These are phyloP conservation scores for Eupithecia inturbata DNA, from an alignment of 2,888 invertebrate species.

Conservation along the genomic window DNA sequence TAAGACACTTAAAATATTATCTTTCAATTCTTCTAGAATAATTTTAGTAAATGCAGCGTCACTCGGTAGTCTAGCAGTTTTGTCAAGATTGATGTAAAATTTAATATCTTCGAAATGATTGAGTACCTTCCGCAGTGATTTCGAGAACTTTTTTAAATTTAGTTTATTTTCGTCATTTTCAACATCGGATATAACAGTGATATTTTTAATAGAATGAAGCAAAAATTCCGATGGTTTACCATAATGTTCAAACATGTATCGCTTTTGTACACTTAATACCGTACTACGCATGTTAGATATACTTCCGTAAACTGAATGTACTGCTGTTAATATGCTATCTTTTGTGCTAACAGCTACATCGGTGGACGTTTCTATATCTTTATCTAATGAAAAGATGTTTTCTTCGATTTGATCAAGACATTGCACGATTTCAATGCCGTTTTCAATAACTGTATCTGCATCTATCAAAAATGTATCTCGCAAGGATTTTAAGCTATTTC, in stretches of 20 bases:
- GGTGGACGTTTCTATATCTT: slow-evolving; percentile 56
- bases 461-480: slow-evolving; percentile 58
- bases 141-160: slow-evolving; percentile 62
- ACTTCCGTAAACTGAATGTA: slow-evolving; percentile 80
- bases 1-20: slow-evolving; percentile 53
- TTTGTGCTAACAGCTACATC: slow-evolving; percentile 56
- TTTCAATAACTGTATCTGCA: slow-evolving; percentile 69
- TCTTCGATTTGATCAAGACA: slow-evolving; percentile 76
- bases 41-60: slow-evolving; percentile 75
- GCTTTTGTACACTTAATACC: slow-evolving; percentile 76
- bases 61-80: slow-evolving; percentile 76
- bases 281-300: slow-evolving; percentile 82
- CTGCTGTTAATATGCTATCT: slow-evolving; percentile 72
- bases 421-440: slow-evolving; percentile 71
- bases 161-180: slow-evolving; percentile 44
- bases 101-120: slow-evolving; percentile 80
- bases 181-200: slow-evolving; percentile 49
- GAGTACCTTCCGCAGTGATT: slow-evolving; percentile 66
- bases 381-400: slow-evolving; percentile 69
- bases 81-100: slow-evolving; percentile 78
- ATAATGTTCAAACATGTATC: slow-evolving; percentile 74
- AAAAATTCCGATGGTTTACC: slow-evolving; percentile 71
- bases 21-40: slow-evolving; percentile 66
- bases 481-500: slow-evolving; percentile 62
- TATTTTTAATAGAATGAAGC: slow-evolving; percentile 66